A percentile compares a stretch with the other conserved stretches of the same genome.
Conservation (phyloP, 2,888 invertebrate genomes). For the Drosophila leonis region DNA sequence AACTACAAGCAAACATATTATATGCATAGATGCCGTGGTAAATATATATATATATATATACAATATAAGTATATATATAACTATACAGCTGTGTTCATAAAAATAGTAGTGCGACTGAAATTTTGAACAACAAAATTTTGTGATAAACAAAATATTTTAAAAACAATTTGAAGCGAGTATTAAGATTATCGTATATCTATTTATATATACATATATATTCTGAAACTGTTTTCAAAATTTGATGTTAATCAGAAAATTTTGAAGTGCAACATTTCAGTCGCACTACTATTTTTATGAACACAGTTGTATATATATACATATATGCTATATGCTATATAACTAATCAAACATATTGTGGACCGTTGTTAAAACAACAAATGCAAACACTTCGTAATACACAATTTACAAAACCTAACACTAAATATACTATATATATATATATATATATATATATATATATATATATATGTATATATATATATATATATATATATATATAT, state of each 20-base stretch:
- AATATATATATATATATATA: neutral
- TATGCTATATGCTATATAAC: constrained; percentile 26
- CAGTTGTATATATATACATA: neutral
- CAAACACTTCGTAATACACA: constrained; percentile 40
- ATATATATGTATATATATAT: constrained; percentile 1
- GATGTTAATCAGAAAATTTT: too few relatives aligned
- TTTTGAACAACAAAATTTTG: too few relatives aligned
- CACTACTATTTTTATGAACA: too few relatives aligned
- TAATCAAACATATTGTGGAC: constrained; percentile 53
- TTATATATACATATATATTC: neutral
- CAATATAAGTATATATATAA: neutral
- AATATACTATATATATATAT: constrained; percentile 1
- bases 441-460: too few relatives aligned
- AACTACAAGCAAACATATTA: constrained; percentile 17
- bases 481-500: neutral
- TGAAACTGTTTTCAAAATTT: too few relatives aligned
- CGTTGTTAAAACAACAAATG: constrained; percentile 42
- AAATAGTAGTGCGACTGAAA: too few relatives aligned
- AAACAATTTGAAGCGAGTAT: too few relatives aligned
- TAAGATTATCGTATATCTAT: too few relatives aligned
- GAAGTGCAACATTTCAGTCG: too few relatives aligned
- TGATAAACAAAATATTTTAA: too few relatives aligned
- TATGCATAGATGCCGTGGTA: constrained; percentile 22
- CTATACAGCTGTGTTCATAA: too few relatives aligned
- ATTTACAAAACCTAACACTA: constrained; percentile 42